These are phyloP conservation scores for Diuraphis noxia DNA, from an alignment of 1,140 invertebrate species.

Conservation along the genomic window DNA sequence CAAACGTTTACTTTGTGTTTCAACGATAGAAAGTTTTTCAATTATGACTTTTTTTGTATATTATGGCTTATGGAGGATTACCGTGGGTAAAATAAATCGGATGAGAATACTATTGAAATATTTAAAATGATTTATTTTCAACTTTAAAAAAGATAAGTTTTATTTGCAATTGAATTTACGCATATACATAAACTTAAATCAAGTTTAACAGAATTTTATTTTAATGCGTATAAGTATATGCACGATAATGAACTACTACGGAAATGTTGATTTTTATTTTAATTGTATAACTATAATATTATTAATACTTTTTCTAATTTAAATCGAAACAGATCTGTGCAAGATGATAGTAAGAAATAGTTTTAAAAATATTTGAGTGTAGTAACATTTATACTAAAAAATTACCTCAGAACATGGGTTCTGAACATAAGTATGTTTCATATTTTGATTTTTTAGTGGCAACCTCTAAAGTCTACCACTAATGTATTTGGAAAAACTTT, in stretches of 20 bases:
- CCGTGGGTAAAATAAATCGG: not conserved
- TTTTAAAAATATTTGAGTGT: not conserved
- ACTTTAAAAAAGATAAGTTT: not conserved
- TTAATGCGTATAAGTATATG: too few species aligned
- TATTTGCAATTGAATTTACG: not conserved
- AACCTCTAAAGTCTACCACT: not conserved
- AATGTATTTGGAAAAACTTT: not conserved
- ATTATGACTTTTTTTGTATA: not conserved
- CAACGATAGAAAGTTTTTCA: slow-evolving; percentile 18
- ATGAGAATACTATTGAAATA: not conserved
- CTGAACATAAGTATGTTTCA: not conserved
- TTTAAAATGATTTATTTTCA: slow-evolving; percentile 4
- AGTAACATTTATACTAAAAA: not conserved
- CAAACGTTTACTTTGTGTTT: not conserved
- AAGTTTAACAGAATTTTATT: not conserved
- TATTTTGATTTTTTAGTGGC: not conserved
- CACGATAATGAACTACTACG: too few species aligned
- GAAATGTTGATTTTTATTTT: too few species aligned
- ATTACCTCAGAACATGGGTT: not conserved
- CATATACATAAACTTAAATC: not conserved
- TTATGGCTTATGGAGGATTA: slow-evolving; percentile 5
- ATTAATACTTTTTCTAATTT: not conserved
- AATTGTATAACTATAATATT: not conserved
- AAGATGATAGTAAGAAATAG: not conserved
- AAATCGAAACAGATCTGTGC: not conserved